phyloP scores from a whole-genome alignment of 2,888 invertebrate species.

The Gandaritis pyraliata region DNA sequence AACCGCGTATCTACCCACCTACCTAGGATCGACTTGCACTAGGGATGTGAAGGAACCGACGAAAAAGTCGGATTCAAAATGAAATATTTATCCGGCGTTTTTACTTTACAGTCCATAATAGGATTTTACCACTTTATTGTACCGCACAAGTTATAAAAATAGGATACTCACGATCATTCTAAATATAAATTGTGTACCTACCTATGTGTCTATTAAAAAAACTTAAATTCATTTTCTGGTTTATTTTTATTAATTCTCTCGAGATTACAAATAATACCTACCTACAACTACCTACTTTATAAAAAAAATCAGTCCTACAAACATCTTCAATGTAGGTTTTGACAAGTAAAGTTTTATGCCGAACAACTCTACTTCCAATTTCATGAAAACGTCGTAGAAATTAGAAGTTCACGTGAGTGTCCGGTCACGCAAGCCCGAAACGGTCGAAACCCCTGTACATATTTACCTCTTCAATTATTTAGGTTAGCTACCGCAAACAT shows the following conservation, averaged over 20 bases:
- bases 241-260: too few relatives aligned
- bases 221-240: too few relatives aligned
- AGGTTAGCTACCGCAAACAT: slow-evolving; percentile 46
- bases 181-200: too few relatives aligned
- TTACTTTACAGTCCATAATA: neutral
- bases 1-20: slow-evolving; percentile 44
- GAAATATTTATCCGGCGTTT: neutral
- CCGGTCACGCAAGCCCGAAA: slow-evolving; percentile 74
- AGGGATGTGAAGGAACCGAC: slow-evolving; percentile 5
- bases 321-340: neutral
- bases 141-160: too few relatives aligned
- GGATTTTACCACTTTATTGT: too few relatives aligned
- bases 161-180: too few relatives aligned
- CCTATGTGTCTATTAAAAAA: too few relatives aligned
- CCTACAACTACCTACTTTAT: too few relatives aligned
- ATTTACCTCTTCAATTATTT: slow-evolving; percentile 67
- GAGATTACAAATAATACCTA: too few relatives aligned
- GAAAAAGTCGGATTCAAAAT: neutral
- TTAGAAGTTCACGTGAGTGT: slow-evolving; percentile 75
- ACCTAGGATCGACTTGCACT: slow-evolving; percentile 24
- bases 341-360: neutral
- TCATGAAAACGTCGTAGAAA: slow-evolving; percentile 81
- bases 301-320: too few relatives aligned
- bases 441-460: slow-evolving; percentile 63
- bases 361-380: slow-evolving; percentile 52